Evolutionary conservation across 2,113 vertebrate genomes (phyloP), one percentile per base, ranked within the genome.

Genomic region (Amblyornis subalaris): DNA sequence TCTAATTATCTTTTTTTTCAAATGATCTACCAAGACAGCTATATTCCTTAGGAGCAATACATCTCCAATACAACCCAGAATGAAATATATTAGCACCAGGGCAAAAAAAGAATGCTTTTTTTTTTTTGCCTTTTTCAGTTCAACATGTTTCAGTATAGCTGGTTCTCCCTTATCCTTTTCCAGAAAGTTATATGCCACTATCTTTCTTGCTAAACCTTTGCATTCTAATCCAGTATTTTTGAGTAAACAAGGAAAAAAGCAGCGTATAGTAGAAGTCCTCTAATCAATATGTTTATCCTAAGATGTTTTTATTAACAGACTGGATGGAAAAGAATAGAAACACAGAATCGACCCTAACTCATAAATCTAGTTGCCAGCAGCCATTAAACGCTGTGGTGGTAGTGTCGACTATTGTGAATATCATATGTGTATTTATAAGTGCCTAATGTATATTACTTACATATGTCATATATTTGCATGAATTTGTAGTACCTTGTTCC

Each of bases 1-100:
- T 86, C 73, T 95, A 80, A 92, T 83, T 78, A 66, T 80, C 36
- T 85, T 62, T 61, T 72, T 69, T 88, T 88, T 73, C 22, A 44
- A 33, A 51, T 71, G 26, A 77, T 77, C 44, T 54, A 5, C 35
- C 55, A 67, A 86, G 85, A 67, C 69, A 95, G 79, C 55, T 88
- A 12, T 72, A 35, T 77, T 94, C 50, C 60, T 83, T 77, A 40
- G 67, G 60, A 90, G 31, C 29, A 88, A 38, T 88, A n/a, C 2
- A 44, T 64, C 42, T 81, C 21, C 28, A n/a, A n/a, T 73, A 23
- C 29, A 88, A 73, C 4, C 10, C 35, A 81, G 57, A 83, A 64
- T 40, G 9, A 90, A 88, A 77, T 38, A 28, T 35, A 38, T 35
- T 69, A 58, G 26, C 0, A 0, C 10, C 12, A 21, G 29, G 29